Evolutionary conservation across 2,888 invertebrate genomes (phyloP).

Genomic region (Tipula unca): DNA sequence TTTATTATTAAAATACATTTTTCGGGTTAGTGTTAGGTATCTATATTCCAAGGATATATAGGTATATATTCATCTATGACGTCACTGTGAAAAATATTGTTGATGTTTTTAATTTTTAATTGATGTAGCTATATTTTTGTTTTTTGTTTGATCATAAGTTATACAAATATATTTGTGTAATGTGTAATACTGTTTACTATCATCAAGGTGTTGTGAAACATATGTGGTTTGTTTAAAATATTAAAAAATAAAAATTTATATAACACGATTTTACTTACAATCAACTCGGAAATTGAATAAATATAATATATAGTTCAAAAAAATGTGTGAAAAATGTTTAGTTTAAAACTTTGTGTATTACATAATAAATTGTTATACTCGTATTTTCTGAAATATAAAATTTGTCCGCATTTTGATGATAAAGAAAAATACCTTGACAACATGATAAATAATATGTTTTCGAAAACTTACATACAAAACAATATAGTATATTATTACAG

Average conservation of each 20-base stretch:
- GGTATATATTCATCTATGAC: background rate
- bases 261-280: background rate
- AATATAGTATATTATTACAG: background rate
- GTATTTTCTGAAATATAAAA: background rate
- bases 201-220: background rate
- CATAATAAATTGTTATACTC: background rate
- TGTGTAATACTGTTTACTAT: background rate
- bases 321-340: background rate
- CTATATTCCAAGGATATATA: background rate
- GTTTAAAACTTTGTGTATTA: background rate
- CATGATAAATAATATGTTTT: constrained; percentile 8
- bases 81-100: background rate
- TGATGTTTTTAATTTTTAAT: constrained; percentile 8
- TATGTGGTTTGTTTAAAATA: background rate
- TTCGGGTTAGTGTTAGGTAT: background rate
- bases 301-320: background rate
- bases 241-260: background rate
- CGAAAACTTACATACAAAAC: background rate
- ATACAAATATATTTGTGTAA: background rate
- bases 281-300: background rate
- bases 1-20: background rate
- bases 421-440: constrained; percentile 14
- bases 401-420: background rate
- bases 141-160: background rate
- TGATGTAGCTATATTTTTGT: background rate